Conservation (phyloP, 2,113 vertebrate genomes). For the Ailuropoda melanoleuca region DNA sequence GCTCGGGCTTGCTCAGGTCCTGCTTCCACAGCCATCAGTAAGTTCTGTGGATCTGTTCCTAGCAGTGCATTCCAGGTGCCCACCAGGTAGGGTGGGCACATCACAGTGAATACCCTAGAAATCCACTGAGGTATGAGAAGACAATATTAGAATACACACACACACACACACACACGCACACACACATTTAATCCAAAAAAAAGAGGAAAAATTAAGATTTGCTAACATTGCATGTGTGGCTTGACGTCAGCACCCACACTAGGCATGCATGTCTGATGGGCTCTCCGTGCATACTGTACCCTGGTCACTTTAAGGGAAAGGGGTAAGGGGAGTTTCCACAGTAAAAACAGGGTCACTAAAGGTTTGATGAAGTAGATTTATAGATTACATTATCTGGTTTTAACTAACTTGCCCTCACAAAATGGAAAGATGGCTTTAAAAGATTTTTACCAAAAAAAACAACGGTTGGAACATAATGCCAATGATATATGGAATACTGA, state of each 20-base stretch:
- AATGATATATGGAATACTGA: not conserved
- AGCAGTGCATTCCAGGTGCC: not conserved
- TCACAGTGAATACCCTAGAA: not conserved
- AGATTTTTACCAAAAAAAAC: not conserved
- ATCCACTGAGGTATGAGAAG: not conserved
- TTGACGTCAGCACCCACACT: not conserved
- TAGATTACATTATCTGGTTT: not conserved
- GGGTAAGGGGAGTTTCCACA: not conserved
- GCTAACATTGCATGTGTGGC: not conserved
- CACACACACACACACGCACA: not conserved
- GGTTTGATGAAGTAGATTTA: slow-evolving; percentile 1
- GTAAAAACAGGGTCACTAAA: not conserved
- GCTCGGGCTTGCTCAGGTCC: not conserved
- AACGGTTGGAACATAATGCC: not conserved
- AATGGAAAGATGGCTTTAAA: slow-evolving; percentile 11
- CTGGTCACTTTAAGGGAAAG: not conserved
- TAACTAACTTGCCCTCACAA: slow-evolving; percentile 26
- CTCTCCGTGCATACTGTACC: not conserved
- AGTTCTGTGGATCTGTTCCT: not conserved
- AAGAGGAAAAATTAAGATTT: not conserved
- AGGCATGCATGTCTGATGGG: not conserved
- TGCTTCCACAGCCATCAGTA: not conserved
- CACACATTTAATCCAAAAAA: not conserved
- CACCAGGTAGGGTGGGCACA: not conserved
- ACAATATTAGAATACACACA: not conserved